Evolutionary conservation across 64 coral and sea anemone species (phyloP).

Genomic region (Astreopora myriophthalma): DNA sequence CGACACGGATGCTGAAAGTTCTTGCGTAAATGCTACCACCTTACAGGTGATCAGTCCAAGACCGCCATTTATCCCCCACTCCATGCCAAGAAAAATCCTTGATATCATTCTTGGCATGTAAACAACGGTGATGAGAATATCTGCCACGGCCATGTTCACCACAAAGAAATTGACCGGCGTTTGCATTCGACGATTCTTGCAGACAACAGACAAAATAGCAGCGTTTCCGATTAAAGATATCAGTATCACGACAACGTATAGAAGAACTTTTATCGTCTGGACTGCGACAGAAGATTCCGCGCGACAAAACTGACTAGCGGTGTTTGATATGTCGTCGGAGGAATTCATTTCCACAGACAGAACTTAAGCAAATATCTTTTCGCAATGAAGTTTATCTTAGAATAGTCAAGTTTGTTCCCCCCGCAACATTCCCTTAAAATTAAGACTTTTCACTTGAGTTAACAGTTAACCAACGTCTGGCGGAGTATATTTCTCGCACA

Average conservation of each 20-base stretch:
- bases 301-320: background rate
- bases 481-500: too few species aligned
- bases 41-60: conserved; percentile 42
- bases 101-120: conserved; percentile 72
- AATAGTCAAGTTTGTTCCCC: too few species aligned
- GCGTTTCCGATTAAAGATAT: conserved; percentile 38
- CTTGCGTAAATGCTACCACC: conserved; percentile 23
- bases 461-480: too few species aligned
- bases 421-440: background rate
- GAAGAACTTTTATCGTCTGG: background rate
- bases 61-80: conserved; percentile 29
- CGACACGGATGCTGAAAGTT: conserved; percentile 36
- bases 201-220: conserved; percentile 41
- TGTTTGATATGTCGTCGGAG: background rate
- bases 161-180: conserved; percentile 63
- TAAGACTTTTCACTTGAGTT: too few species aligned
- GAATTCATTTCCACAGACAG: background rate
- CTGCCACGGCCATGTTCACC: conserved; percentile 36
- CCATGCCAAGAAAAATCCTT: conserved; percentile 7
- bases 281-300: background rate
- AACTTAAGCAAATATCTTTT: background rate
- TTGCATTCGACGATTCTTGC: conserved; percentile 20
- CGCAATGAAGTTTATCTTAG: background rate
- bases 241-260: conserved; percentile 44
- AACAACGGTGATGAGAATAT: conserved; percentile 54